Evolutionary conservation across 2,113 vertebrate genomes (phyloP).

Genomic region (Pandion haliaetus): DNA sequence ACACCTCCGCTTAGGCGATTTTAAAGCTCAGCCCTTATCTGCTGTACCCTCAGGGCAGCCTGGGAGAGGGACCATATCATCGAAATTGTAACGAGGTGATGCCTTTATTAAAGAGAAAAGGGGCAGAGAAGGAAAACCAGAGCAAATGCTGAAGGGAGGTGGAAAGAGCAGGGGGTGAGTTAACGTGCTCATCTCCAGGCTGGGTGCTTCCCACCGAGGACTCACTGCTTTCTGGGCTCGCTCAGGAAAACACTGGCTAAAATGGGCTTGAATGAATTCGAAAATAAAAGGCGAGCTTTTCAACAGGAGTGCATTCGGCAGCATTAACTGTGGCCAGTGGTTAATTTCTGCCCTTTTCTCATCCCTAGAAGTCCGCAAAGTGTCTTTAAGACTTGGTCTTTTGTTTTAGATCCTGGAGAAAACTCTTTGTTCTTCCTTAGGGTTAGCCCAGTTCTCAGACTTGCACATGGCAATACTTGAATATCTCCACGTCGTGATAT

Average conservation of each 20-base stretch:
- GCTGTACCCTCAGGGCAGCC: conserved; percentile 36
- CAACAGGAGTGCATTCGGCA: background rate
- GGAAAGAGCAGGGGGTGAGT: background rate
- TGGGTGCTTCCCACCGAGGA: background rate
- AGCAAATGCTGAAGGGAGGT: background rate
- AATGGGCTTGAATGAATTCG: conserved; percentile 4
- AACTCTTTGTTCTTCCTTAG: conserved; percentile 80
- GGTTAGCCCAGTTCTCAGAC: conserved; percentile 79
- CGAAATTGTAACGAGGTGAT: background rate
- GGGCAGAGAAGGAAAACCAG: background rate
- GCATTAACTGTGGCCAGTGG: conserved; percentile 59
- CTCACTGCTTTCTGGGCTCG: background rate
- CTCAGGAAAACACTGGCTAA: background rate
- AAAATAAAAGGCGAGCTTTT: conserved; percentile 54
- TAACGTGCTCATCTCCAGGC: background rate
- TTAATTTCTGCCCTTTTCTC: conserved; percentile 68
- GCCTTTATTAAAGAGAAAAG: background rate
- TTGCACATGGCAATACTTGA: conserved; percentile 82
- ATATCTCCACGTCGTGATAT: conserved; percentile 83
- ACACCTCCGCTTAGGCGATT: background rate
- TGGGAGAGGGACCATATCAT: background rate
- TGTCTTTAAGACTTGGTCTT: conserved; percentile 72
- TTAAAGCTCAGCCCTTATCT: conserved; percentile 51
- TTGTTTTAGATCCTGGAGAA: conserved; percentile 75
- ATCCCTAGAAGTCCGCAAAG: conserved; percentile 67